These are phyloP conservation scores for Pyralis farinalis DNA, from an alignment of 2,888 invertebrate species.

Conservation along the genomic window DNA sequence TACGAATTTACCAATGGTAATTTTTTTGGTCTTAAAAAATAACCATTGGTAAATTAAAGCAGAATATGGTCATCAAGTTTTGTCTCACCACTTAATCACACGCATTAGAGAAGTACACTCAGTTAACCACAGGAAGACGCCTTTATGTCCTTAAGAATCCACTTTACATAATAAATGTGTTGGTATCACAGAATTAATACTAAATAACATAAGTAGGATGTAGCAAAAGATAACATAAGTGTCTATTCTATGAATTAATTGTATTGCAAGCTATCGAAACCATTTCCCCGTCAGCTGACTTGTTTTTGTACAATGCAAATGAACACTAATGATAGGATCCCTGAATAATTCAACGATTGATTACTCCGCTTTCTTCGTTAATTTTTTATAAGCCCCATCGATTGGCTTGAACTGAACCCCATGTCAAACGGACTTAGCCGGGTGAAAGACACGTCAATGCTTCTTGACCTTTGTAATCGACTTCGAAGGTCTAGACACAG, in stretches of 20 bases:
- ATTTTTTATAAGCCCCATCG: constrained; percentile 56
- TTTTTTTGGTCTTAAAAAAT: too few species aligned
- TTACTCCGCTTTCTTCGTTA: constrained; percentile 32
- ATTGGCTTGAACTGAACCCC: constrained; percentile 45
- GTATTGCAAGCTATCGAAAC: neutral
- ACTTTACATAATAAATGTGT: too few species aligned
- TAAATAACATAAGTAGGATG: too few species aligned
- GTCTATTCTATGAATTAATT: too few species aligned
- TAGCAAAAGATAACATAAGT: too few species aligned
- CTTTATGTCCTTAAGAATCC: too few species aligned
- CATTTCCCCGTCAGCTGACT: neutral
- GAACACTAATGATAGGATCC: constrained; percentile 12
- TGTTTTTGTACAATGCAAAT: constrained; percentile 17
- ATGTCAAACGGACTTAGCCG: constrained; percentile 24
- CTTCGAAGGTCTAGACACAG: constrained; percentile 1
- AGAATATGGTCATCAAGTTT: too few species aligned
- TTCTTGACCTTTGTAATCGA: constrained; percentile 14
- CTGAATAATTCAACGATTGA: constrained; percentile 29
- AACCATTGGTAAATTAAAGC: too few species aligned
- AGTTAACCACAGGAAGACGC: neutral
- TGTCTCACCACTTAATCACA: too few species aligned
- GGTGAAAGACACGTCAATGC: constrained; percentile 18
- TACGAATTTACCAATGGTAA: too few species aligned
- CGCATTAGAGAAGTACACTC: too few species aligned
- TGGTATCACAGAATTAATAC: too few species aligned